Conservation (phyloP, 2,797 vertebrate genomes). For the Tadarida brasiliensis region DNA sequence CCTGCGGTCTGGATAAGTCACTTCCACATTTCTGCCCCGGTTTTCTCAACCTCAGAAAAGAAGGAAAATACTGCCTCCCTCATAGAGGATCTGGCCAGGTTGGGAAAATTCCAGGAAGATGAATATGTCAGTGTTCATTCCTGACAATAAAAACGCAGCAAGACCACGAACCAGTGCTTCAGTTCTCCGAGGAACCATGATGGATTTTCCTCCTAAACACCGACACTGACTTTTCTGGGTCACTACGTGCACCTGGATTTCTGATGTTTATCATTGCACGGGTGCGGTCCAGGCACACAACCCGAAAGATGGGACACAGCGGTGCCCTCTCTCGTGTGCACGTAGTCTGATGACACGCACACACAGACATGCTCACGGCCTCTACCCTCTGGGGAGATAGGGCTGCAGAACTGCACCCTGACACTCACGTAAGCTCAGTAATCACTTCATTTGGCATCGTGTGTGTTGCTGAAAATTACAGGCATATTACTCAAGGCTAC, state of each 20-base stretch:
- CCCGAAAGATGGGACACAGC: neutral
- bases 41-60: conserved; percentile 71
- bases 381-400: neutral
- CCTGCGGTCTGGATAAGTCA: conserved; percentile 57
- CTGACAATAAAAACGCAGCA: conserved; percentile 60
- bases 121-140: conserved; percentile 68
- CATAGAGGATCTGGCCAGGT: conserved; percentile 51
- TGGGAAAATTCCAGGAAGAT: conserved; percentile 78
- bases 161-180: conserved; percentile 57
- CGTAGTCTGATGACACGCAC: fast-evolving
- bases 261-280: neutral
- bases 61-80: conserved; percentile 72
- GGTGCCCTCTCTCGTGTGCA: neutral
- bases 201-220: conserved; percentile 50
- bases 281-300: neutral
- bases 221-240: conserved; percentile 12
- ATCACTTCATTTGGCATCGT: neutral
- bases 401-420: neutral
- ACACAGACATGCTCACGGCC: neutral
- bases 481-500: neutral
- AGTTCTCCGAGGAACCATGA: conserved; percentile 31
- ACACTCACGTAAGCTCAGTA: neutral
- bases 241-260: neutral
- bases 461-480: neutral
- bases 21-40: conserved; percentile 70